Percentiles rank a stretch among this genome's conserved stretches.
Conservation (phyloP, 2,797 vertebrate genomes). For the Bryconaethiops microstoma region DNA sequence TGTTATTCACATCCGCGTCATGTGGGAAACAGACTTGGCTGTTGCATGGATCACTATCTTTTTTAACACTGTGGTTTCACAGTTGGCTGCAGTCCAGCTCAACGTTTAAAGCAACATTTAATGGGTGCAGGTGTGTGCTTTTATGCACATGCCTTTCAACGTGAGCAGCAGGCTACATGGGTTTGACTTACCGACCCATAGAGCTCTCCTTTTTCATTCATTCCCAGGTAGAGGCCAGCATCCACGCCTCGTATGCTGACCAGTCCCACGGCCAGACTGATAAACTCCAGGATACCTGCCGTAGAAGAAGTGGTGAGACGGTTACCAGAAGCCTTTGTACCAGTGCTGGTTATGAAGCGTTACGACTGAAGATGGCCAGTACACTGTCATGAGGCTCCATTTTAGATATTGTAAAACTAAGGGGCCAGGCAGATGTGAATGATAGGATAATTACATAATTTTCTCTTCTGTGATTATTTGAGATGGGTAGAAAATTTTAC, state of each 20-base stretch:
- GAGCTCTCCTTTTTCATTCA: conserved; percentile 98
- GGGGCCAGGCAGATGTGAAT: background rate
- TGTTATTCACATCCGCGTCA: conserved; percentile 47
- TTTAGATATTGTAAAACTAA: no score
- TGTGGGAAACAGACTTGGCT: conserved; percentile 46
- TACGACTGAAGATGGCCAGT: background rate
- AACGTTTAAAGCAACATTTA: conserved; percentile 16
- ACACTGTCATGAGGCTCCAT: no score
- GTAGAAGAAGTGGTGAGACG: conserved; percentile 60
- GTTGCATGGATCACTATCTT: conserved; percentile 34
- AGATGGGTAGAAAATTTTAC: background rate
- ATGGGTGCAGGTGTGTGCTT: conserved; percentile 18
- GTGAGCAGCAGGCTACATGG: conserved; percentile 1
- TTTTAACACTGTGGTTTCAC: conserved; percentile 28
- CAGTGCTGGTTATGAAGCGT: conserved; percentile 15
- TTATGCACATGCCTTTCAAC: conserved; percentile 1
- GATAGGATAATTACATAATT: background rate
- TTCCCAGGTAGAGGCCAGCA: conserved; percentile 95
- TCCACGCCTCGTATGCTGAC: conserved; percentile 99
- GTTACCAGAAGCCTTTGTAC: conserved; percentile 45
- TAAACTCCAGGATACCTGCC: conserved; percentile 97
- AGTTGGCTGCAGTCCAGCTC: conserved; percentile 32
- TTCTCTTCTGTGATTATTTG: background rate
- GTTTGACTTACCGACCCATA: conserved; percentile 95
- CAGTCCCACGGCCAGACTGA: conserved; percentile 97